Conservation (phyloP, 1,140 invertebrate species). For the Globodera rostochiensis region DNA sequence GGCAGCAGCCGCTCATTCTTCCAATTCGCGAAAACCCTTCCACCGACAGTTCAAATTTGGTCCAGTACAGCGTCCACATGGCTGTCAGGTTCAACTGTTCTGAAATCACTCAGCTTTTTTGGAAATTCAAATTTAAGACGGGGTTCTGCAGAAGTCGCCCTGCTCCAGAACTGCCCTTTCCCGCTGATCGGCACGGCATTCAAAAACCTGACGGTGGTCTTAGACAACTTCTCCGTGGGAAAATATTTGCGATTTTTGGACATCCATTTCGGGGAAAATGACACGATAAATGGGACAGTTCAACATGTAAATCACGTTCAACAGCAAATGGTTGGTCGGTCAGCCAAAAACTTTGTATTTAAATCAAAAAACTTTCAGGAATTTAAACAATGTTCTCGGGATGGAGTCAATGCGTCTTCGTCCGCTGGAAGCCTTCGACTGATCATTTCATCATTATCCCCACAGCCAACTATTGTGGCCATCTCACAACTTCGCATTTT, state of each 20-base stretch:
- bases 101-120: not conserved
- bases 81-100: not conserved
- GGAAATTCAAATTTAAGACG: not conserved
- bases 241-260: not conserved
- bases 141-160: not conserved
- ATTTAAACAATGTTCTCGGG: not conserved
- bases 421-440: not conserved
- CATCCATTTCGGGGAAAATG: not conserved
- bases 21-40: not conserved
- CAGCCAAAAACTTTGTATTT: not conserved
- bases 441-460: not conserved
- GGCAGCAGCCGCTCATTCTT: not conserved
- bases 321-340: not conserved
- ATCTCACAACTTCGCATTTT: not conserved
- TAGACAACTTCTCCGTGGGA: not conserved
- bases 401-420: not conserved
- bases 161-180: not conserved
- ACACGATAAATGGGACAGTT: not conserved
- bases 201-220: not conserved
- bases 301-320: not conserved
- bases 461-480: not conserved
- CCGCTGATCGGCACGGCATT: not conserved
- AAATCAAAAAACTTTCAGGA: not conserved
- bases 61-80: not conserved
- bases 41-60: not conserved